Conservation (phyloP, 2,888 invertebrate genomes). For the Leptothorax acervorum region DNA sequence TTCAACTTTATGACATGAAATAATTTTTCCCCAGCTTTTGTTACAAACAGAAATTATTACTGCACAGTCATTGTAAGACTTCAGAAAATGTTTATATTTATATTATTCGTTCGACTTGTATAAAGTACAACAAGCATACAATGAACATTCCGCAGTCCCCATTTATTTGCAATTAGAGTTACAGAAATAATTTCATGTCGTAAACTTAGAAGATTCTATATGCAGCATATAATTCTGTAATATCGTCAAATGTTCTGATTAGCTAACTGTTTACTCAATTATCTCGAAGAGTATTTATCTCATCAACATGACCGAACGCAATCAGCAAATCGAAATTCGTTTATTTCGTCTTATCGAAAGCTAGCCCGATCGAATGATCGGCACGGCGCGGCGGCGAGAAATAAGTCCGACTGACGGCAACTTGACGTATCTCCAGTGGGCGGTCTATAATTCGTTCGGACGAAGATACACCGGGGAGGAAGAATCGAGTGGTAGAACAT, state of each 20-base stretch:
- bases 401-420: conserved; percentile 35
- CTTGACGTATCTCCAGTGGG: conserved; percentile 51
- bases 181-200: conserved; percentile 3
- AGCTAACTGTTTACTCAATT: background rate
- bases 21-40: background rate
- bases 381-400: background rate
- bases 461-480: conserved; percentile 48
- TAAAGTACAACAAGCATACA: background rate
- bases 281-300: background rate
- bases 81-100: conserved; percentile 14
- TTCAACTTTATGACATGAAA: conserved; percentile 10
- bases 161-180: background rate
- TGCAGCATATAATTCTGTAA: background rate
- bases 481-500: conserved; percentile 23
- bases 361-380: background rate
- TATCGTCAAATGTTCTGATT: background rate
- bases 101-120: background rate
- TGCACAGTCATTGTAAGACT: background rate
- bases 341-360: conserved; percentile 21
- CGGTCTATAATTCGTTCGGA: conserved; percentile 58
- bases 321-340: conserved; percentile 16
- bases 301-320: background rate
- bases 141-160: background rate
- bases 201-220: background rate
- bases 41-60: background rate